These are phyloP conservation scores for Heteractis magnifica DNA, from an alignment of 92 coral and sea anemone genomes.

Conservation along the genomic window DNA sequence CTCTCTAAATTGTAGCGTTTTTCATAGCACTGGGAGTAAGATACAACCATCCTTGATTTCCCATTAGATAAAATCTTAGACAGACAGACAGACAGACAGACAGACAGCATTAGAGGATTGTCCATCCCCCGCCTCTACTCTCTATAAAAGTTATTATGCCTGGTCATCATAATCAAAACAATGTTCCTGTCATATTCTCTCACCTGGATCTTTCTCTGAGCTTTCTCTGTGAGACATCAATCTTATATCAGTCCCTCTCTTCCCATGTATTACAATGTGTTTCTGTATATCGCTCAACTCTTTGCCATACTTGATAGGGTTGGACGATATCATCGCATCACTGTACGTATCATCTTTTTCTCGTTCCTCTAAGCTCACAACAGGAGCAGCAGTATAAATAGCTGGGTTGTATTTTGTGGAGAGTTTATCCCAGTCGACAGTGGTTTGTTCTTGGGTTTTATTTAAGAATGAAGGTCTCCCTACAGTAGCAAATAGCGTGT, in stretches of 20 bases:
- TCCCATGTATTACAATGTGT: slow-evolving; percentile 84
- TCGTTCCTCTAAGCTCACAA: slow-evolving; percentile 58
- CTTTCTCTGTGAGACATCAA: slow-evolving; percentile 48
- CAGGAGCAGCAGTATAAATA: slow-evolving; percentile 60
- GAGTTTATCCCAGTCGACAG: slow-evolving; percentile 83
- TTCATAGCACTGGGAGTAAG: too few species aligned
- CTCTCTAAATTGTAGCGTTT: too few species aligned
- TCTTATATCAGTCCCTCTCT: slow-evolving; percentile 65
- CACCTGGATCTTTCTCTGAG: slow-evolving; percentile 30
- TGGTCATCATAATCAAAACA: too few species aligned
- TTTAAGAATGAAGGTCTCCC: slow-evolving; percentile 86
- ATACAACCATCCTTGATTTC: too few species aligned
- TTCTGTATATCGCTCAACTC: slow-evolving; percentile 88
- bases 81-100: too few species aligned
- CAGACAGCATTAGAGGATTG: too few species aligned
- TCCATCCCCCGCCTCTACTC: too few species aligned
- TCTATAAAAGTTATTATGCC: too few species aligned
- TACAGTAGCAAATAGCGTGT: slow-evolving; percentile 89
- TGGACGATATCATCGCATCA: slow-evolving; percentile 82
- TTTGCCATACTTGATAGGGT: slow-evolving; percentile 81
- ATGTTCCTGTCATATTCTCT: neutral
- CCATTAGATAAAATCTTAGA: too few species aligned
- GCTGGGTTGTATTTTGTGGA: slow-evolving; percentile 89
- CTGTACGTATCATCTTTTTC: slow-evolving; percentile 71
- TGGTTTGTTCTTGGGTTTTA: slow-evolving; percentile 58